phyloP scores from a whole-genome alignment of 2,797 vertebrate species.

The Zenarchopterus dispar region DNA sequence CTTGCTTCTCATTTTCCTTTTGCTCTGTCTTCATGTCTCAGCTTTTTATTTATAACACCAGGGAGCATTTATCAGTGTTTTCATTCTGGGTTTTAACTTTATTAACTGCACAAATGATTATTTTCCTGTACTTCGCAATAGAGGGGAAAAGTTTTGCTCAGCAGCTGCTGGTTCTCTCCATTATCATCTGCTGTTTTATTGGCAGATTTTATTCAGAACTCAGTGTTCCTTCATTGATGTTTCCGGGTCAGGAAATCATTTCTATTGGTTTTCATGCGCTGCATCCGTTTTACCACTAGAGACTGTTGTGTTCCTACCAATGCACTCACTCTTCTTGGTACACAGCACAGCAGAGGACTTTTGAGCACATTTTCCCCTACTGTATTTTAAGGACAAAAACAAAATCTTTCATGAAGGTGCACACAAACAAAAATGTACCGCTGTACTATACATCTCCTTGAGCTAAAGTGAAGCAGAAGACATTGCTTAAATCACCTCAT shows the following conservation, averaged over 20 bases:
- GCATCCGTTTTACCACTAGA: conserved; percentile 67
- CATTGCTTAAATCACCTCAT: conserved; percentile 2
- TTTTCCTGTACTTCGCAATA: conserved; percentile 8
- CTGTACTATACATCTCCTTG: not conserved
- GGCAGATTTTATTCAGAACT: conserved; percentile 2
- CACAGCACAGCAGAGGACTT: not conserved
- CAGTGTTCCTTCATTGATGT: conserved; percentile 15
- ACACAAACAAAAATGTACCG: no score
- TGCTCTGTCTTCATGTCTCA: conserved; percentile 5
- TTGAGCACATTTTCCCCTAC: conserved; percentile 2
- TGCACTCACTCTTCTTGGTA: conserved; percentile 3
- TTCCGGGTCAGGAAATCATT: conserved; percentile 20
- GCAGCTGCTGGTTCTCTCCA: conserved; percentile 3
- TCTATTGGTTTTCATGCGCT: conserved; percentile 42
- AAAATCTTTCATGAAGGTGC: not conserved
- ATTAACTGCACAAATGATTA: conserved; percentile 13
- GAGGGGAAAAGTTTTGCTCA: not conserved
- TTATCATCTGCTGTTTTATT: conserved; percentile 4
- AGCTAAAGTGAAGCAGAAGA: conserved; percentile 17
- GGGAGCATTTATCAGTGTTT: conserved; percentile 23
- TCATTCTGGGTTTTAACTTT: conserved; percentile 30
- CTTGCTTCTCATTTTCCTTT: conserved; percentile 19
- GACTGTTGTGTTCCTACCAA: conserved; percentile 70
- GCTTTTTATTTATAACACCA: conserved; percentile 28
- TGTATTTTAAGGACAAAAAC: not conserved